Percentiles rank a stretch among this genome's conserved stretches.
phyloP scores from a whole-genome alignment of 1,140 invertebrate species.

The Rhopalosiphum maidis region DNA sequence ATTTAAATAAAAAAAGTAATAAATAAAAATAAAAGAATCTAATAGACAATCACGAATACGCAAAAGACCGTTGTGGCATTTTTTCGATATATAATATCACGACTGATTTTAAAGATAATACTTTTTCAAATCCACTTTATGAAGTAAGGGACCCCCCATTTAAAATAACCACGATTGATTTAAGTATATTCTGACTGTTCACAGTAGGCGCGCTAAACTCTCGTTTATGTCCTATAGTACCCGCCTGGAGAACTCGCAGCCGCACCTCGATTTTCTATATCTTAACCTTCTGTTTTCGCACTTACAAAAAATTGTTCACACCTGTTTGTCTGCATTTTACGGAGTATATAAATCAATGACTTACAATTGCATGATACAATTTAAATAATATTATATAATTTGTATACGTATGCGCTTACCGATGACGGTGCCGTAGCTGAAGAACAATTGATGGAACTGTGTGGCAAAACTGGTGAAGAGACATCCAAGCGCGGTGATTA shows the following conservation, averaged over 20 bases:
- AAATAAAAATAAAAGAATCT: too few relatives aligned
- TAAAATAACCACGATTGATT: not conserved
- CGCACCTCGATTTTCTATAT: too few relatives aligned
- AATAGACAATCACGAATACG: not conserved
- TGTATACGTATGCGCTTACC: constrained; percentile 64
- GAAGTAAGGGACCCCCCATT: not conserved
- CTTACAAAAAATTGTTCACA: too few relatives aligned
- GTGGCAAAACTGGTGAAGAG: constrained; percentile 88
- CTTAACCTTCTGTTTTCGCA: too few relatives aligned
- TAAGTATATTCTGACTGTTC: not conserved
- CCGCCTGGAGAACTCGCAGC: too few relatives aligned
- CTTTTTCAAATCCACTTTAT: not conserved
- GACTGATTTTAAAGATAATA: not conserved
- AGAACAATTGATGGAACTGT: constrained; percentile 88
- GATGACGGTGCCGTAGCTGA: constrained; percentile 77
- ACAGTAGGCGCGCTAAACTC: too few relatives aligned
- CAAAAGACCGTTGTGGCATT: not conserved
- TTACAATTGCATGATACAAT: too few relatives aligned
- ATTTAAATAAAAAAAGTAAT: too few relatives aligned
- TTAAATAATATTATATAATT: not conserved
- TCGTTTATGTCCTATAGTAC: too few relatives aligned
- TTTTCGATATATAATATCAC: not conserved
- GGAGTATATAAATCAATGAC: too few relatives aligned
- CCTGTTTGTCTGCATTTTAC: too few relatives aligned
- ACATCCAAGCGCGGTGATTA: constrained; percentile 84